phyloP scores from a whole-genome alignment of 2,113 vertebrate species.

The Gallinago media region DNA sequence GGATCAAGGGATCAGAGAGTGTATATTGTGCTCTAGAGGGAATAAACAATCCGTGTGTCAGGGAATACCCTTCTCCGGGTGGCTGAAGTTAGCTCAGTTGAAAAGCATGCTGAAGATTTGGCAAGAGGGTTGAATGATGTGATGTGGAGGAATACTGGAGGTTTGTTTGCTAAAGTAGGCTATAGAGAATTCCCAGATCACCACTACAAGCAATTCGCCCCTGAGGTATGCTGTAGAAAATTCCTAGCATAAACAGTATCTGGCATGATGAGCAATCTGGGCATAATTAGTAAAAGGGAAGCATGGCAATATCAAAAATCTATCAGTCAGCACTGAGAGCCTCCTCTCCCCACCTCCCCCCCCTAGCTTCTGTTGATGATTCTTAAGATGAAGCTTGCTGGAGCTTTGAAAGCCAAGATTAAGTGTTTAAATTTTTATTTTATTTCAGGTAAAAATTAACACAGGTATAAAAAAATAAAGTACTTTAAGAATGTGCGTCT shows the following conservation, averaged over 20 bases:
- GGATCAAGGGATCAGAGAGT: not conserved
- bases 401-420: slow-evolving; percentile 6
- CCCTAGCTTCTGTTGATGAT: not conserved
- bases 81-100: not conserved
- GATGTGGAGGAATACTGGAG: slow-evolving; percentile 30
- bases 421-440: not conserved
- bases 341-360: not conserved
- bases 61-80: not conserved
- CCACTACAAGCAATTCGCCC: slow-evolving; percentile 54
- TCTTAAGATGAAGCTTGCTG: not conserved
- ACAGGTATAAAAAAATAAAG: not conserved
- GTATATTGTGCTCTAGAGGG: not conserved
- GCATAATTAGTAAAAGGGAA: slow-evolving; percentile 63
- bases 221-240: slow-evolving; percentile 65
- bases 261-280: slow-evolving; percentile 65
- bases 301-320: slow-evolving; percentile 48
- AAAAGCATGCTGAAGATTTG: not conserved
- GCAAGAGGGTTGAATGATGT: not conserved
- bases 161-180: slow-evolving; percentile 47
- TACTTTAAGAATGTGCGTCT: not conserved
- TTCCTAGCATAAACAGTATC: slow-evolving; percentile 60
- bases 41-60: not conserved
- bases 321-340: slow-evolving; percentile 41
- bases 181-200: slow-evolving; percentile 49
- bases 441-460: slow-evolving; percentile 21